phyloP scores from a whole-genome alignment of 2,797 vertebrate genomes.

The Parotocinclus haroldoi region DNA sequence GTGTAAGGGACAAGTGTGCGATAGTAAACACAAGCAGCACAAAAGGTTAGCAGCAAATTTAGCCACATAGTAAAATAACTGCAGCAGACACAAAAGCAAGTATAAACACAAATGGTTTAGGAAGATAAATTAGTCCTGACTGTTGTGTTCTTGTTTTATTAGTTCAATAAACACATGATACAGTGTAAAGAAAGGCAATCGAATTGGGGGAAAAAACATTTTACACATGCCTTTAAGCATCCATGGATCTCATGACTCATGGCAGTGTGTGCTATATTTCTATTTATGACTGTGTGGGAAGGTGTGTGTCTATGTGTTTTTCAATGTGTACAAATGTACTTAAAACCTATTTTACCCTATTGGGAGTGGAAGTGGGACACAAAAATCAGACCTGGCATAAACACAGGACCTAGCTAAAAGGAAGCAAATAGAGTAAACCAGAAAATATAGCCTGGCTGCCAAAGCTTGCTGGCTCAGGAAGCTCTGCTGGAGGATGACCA shows the following conservation, averaged over 20 bases:
- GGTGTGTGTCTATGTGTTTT: conserved; percentile 19
- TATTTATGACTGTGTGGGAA: not conserved
- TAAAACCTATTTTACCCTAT: not conserved
- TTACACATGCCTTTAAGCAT: too few species aligned
- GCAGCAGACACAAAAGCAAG: too few species aligned
- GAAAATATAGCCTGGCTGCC: conserved; percentile 15
- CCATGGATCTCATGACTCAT: not conserved
- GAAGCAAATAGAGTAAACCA: conserved; percentile 5
- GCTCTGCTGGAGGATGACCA: conserved; percentile 29
- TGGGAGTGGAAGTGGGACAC: conserved; percentile 10
- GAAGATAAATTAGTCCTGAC: too few species aligned
- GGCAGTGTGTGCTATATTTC: not conserved
- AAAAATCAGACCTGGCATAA: conserved; percentile 7
- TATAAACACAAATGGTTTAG: too few species aligned
- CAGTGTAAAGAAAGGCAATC: too few species aligned
- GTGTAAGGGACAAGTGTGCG: too few species aligned
- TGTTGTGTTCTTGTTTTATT: too few species aligned
- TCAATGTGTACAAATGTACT: conserved; percentile 22
- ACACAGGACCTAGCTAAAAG: not conserved
- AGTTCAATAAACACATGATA: too few species aligned
- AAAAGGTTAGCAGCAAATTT: too few species aligned
- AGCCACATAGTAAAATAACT: too few species aligned
- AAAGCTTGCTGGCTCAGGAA: not conserved
- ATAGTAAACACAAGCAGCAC: too few species aligned
- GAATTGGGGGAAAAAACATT: too few species aligned